phyloP scores from a whole-genome alignment of 2,113 vertebrate genomes.

The Panthera uncia region DNA sequence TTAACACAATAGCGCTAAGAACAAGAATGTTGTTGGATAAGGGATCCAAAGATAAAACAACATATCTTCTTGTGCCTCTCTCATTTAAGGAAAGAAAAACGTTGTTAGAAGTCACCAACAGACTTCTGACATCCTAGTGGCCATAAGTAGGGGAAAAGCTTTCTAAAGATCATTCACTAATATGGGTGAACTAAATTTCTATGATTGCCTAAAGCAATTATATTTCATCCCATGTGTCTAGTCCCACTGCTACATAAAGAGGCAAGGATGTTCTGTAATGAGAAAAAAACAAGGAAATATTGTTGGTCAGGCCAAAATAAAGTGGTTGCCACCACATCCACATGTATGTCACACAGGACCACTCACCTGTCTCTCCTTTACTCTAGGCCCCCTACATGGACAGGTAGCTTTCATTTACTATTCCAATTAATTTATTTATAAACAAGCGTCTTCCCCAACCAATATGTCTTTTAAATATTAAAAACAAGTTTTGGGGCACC shows the following conservation, averaged over 20 bases:
- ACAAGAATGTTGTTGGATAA: background rate
- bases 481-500: no score
- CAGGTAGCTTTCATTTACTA: background rate
- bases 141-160: background rate
- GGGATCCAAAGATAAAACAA: background rate
- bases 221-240: background rate
- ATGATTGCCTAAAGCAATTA: background rate
- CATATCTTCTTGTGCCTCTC: background rate
- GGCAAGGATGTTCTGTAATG: background rate
- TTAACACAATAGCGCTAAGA: background rate
- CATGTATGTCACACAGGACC: accelerated
- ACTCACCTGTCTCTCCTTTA: background rate
- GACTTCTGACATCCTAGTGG: background rate
- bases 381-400: background rate
- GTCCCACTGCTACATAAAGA: background rate
- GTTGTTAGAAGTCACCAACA: background rate
- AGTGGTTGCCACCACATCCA: background rate
- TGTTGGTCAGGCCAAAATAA: background rate
- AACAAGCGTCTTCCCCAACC: background rate
- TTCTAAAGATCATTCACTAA: background rate
- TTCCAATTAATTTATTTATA: background rate
- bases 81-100: background rate
- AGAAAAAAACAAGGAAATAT: background rate
- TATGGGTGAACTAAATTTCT: background rate
- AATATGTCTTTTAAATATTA: background rate